Base-by-base conservation (phyloP, 2,888 invertebrate species). In the Drosophila percnosoma region DNA sequence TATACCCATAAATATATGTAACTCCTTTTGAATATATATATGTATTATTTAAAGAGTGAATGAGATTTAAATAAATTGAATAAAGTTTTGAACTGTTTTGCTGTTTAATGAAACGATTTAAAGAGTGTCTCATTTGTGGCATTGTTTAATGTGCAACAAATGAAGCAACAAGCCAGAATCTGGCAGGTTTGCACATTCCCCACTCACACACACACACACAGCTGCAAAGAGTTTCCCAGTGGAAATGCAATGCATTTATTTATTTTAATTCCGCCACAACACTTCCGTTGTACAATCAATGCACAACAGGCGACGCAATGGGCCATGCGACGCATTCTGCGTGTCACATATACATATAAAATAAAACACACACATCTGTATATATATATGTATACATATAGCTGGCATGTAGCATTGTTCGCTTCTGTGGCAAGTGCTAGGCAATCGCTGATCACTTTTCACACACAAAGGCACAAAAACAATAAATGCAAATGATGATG, bases 231-330 rank as follows among this genome's bases (percentile, higher is more conserved):
- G 33, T 59, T 59, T 75, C 74, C 73, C 81, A 66, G 65, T 73
- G 89, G 82, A 87, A 76, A 82, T 76, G 76, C 68, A 82, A 82
- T 84, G 74, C 81, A 88, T 91, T 91, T 89, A 91, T 91, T 90
- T 91, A 91, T 90, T 91, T 91, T 91, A 91, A 91, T 91, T 91
- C 91, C 89, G 89, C 91, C 91, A 90, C 91, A 91, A 91, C 91
- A 91, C 91, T 91, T 91, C 91, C 91, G 91, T 73, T 78, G 80
- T 82, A 80, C 90, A 90, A 89, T 88, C 88, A 90, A 83, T 87
- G 88, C 84, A 78, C 72, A 79, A 74, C 68, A 73, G 68, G 67
- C 67, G 66, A 75, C 67, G 75, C 80, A 86, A 77, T 85, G 82
- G 71, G 78, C 64, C 81, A 75, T 76, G 59, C 55, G 34, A 73